These are phyloP conservation scores for Euura lappo DNA, from an alignment of 1,140 invertebrate species.

Conservation along the genomic window DNA sequence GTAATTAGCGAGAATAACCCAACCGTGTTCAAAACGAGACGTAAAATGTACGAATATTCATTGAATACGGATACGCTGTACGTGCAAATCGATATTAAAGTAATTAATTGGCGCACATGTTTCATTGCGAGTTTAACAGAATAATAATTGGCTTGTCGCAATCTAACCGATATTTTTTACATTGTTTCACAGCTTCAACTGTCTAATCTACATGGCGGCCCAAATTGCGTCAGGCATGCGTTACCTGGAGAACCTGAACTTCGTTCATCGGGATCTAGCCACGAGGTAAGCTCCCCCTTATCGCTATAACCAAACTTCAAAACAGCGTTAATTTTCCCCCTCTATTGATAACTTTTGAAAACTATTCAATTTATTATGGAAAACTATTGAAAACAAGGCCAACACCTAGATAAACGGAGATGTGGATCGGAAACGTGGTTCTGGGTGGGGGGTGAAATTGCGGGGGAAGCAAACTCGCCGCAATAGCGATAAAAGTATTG, in stretches of 20 bases:
- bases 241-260: slow-evolving; percentile 81
- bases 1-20: too few species aligned
- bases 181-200: slow-evolving; percentile 70
- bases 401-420: background rate
- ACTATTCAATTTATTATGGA: too few species aligned
- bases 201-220: slow-evolving; percentile 80
- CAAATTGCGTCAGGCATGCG: slow-evolving; percentile 90
- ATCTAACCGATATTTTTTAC: too few species aligned
- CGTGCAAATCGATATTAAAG: too few species aligned
- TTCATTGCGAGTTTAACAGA: background rate
- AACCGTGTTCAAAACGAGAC: too few species aligned
- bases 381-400: background rate
- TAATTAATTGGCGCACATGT: background rate
- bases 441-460: background rate
- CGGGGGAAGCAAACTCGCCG: background rate
- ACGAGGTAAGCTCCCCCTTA: slow-evolving; percentile 65
- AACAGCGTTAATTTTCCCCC: too few species aligned
- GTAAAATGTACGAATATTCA: too few species aligned
- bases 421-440: slow-evolving; percentile 2
- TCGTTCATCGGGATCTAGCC: slow-evolving; percentile 81
- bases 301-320: too few species aligned
- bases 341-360: slow-evolving; percentile 4
- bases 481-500: slow-evolving; percentile 8
- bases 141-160: too few species aligned
- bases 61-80: too few species aligned